Evolutionary conservation across 2,797 vertebrate species (phyloP), one percentile per base, ranked within the genome.

Genomic region (Sebastiscus tertius): DNA sequence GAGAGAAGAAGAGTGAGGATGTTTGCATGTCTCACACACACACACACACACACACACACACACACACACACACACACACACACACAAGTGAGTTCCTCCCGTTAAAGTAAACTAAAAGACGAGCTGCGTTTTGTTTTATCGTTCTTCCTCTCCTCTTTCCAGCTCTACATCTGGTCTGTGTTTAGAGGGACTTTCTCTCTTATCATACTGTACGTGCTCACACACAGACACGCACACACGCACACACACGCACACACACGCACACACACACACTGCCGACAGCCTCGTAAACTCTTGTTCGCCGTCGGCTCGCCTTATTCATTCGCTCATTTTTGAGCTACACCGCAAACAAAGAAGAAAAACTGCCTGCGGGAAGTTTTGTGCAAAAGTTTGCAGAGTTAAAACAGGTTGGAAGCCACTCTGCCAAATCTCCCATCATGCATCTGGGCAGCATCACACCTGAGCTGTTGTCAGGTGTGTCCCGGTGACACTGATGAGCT

Each of bases 81-180:
- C 58, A 55, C 73, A 67, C 62, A 27, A 18, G n/a, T 24, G 77
- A 72, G 61, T 75, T 73, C 49, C 68, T 68, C 55, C 62, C 54
- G 4, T 52, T 71, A 81, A 85, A 89, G 67, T 84, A 81, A 88
- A 89, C 79, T 34, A 13, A 59, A 79, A 52, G 56, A 79, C 33
- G 1, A 78, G 76, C 77, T 74, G 59, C 67, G 36, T 83, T 85
- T 80, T 76, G 78, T 86, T 87, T 91, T 66, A 89, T 87, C 84
- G 79, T 24, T 80, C 75, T 70, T 85, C 69, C 79, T 80, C 71
- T 83, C 75, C 16, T 75, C 77, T 80, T 56, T 84, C 77, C 79
- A 81, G 78, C 83, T 81, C 82, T 79, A 87, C 92, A 93, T 93
- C 93, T 94, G 93, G 69, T 90, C 83, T 88, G 82, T 86, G 89